Conservation (phyloP, 2,113 vertebrate genomes). For the Alces alces region DNA sequence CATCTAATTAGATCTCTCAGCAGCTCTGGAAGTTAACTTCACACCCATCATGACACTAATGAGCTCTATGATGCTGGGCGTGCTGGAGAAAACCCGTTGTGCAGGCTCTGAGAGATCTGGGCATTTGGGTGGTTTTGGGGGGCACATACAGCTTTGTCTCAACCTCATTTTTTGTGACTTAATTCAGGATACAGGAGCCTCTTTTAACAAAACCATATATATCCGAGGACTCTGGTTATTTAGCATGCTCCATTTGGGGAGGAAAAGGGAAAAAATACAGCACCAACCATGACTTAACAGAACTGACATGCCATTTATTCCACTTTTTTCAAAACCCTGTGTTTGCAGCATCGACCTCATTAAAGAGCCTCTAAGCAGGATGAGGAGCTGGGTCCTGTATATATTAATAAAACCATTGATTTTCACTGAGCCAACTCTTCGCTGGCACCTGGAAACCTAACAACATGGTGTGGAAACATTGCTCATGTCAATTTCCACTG, state of each 20-base stretch:
- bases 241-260: not conserved
- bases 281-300: not conserved
- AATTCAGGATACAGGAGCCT: not conserved
- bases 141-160: rapidly evolving
- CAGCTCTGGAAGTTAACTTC: not conserved
- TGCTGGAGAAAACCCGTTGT: rapidly evolving
- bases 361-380: slow-evolving; percentile 36
- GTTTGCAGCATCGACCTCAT: slow-evolving; percentile 47
- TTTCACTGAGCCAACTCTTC: not conserved
- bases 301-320: not conserved
- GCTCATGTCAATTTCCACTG: slow-evolving; percentile 11
- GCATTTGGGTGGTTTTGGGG: no score
- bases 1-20: not conserved
- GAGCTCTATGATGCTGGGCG: rapidly evolving
- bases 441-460: not conserved
- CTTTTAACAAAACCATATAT: not conserved
- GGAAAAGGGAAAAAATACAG: not conserved
- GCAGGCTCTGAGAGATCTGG: rapidly evolving
- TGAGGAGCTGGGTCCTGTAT: not conserved
- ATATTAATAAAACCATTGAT: slow-evolving; percentile 50
- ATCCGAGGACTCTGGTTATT: rapidly evolving
- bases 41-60: rapidly evolving
- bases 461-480: not conserved
- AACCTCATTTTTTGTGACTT: not conserved
- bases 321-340: not conserved